These are phyloP conservation scores for Ammospiza caudacuta DNA, from an alignment of 2,113 vertebrate species.

Conservation along the genomic window DNA sequence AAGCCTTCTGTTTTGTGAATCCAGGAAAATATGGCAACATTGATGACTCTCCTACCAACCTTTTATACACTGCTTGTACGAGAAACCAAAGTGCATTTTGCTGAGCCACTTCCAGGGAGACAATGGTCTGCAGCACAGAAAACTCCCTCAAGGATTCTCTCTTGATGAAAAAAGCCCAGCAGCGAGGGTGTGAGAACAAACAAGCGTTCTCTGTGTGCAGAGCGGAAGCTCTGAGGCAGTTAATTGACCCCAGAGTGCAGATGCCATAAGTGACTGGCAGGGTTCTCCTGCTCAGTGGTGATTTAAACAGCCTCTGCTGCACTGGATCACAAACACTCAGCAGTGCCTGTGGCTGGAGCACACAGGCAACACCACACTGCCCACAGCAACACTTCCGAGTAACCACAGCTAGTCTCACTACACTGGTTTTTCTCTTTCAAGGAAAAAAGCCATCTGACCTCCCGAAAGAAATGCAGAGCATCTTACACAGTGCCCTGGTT, in stretches of 20 bases:
- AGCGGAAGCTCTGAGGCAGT: background rate
- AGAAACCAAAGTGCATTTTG: background rate
- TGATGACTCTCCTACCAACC: background rate
- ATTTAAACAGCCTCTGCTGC: background rate
- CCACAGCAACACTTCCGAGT: background rate
- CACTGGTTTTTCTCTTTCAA: background rate
- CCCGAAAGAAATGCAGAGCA: background rate
- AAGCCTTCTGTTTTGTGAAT: background rate
- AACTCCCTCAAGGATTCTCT: background rate
- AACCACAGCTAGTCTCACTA: background rate
- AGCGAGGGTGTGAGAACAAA: background rate
- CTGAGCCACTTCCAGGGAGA: background rate
- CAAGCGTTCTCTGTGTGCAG: background rate
- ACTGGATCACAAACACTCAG: background rate
- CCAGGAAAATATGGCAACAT: background rate
- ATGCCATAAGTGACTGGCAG: background rate
- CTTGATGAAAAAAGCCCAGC: background rate
- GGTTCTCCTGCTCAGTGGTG: background rate
- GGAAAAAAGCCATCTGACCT: background rate
- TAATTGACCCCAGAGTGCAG: background rate
- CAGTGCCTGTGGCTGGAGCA: background rate
- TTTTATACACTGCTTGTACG: background rate
- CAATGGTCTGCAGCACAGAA: background rate
- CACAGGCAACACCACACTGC: background rate
- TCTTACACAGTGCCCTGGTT: background rate